phyloP scores from a whole-genome alignment of 2,888 invertebrate genomes.

The Aelia acuminata region DNA sequence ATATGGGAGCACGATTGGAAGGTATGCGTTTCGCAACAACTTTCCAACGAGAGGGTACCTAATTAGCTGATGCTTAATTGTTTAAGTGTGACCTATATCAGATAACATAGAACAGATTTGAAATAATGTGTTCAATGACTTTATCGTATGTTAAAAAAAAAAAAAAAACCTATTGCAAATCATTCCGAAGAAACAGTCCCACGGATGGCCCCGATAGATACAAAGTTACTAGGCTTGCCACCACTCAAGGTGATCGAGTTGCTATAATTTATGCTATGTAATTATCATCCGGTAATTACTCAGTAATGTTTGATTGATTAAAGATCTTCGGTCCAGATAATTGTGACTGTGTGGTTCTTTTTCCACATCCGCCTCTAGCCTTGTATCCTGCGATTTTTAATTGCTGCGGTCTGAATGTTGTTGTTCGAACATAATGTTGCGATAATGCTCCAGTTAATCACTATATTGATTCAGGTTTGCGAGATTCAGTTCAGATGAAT shows the following conservation, averaged over 20 bases:
- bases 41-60: neutral
- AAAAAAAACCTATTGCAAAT: neutral
- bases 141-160: neutral
- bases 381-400: conserved; percentile 17
- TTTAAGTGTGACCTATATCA: too few relatives aligned
- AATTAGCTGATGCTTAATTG: too few relatives aligned
- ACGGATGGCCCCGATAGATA: conserved; percentile 30
- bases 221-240: neutral
- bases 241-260: conserved; percentile 3
- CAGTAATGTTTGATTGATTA: conserved; percentile 31
- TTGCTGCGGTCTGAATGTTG: neutral
- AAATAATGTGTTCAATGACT: neutral
- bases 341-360: neutral
- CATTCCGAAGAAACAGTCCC: neutral
- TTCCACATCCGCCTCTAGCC: conserved; percentile 15
- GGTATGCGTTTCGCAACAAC: neutral
- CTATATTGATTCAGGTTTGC: neutral
- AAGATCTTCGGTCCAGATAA: conserved; percentile 1
- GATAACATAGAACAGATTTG: too few relatives aligned
- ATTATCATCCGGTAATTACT: conserved; percentile 25
- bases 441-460: neutral
- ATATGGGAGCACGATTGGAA: neutral
- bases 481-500: neutral
- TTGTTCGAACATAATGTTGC: neutral
- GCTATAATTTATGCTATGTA: neutral